Conservation (phyloP, 2,797 vertebrate species). For the Sylvia borin region DNA sequence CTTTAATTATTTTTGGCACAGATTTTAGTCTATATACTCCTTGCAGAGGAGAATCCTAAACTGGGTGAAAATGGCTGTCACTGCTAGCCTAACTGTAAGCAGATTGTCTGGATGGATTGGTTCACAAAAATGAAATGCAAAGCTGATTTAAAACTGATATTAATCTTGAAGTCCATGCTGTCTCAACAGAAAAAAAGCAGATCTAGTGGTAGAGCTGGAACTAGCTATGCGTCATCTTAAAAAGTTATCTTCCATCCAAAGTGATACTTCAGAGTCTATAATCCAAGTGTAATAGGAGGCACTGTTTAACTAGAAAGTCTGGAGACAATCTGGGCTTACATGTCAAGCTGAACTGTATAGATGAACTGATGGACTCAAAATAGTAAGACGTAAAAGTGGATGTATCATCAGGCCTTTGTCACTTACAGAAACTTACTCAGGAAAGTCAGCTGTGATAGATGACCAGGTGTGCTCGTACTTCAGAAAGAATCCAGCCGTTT, state of each 20-base stretch:
- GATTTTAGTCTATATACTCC: neutral
- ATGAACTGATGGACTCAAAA: neutral
- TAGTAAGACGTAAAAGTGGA: neutral
- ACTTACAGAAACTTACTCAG: neutral
- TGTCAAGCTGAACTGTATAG: neutral
- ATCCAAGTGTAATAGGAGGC: neutral
- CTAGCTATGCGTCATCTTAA: neutral
- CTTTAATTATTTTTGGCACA: neutral
- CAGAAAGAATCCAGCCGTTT: neutral
- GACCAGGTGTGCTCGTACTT: neutral
- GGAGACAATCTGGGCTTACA: neutral
- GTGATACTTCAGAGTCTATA: neutral
- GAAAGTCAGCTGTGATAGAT: neutral
- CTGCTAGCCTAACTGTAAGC: neutral
- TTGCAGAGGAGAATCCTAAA: neutral
- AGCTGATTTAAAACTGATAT: neutral
- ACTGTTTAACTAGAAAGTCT: neutral
- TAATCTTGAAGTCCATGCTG: neutral
- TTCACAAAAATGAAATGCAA: neutral
- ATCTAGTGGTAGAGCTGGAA: neutral
- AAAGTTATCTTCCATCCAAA: neutral
- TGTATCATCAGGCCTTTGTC: neutral
- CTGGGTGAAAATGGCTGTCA: neutral
- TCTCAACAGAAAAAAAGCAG: neutral
- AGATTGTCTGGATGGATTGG: neutral